A percentile compares a stretch with the other conserved stretches of the same genome.
phyloP scores from a whole-genome alignment of 2,797 vertebrate genomes.

The Sorex maritimensis region DNA sequence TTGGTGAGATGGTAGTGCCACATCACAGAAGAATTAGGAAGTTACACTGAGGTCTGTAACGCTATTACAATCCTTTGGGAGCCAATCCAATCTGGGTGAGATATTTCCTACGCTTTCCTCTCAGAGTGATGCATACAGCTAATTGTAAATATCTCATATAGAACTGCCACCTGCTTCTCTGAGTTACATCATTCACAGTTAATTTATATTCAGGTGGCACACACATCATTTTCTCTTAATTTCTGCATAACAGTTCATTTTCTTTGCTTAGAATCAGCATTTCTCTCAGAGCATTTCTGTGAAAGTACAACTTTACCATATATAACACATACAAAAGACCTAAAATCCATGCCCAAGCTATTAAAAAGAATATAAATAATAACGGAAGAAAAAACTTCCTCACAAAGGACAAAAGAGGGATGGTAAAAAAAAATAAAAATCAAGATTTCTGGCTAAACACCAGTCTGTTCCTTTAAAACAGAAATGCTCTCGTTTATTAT shows the following conservation, averaged over 20 bases:
- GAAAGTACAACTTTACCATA: slow-evolving; percentile 60
- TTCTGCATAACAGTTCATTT: slow-evolving; percentile 83
- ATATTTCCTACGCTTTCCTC: slow-evolving; percentile 50
- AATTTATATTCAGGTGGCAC: slow-evolving; percentile 83
- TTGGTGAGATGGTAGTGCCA: slow-evolving; percentile 61
- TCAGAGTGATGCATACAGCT: slow-evolving; percentile 73
- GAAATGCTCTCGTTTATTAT: slow-evolving; percentile 32
- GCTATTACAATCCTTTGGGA: slow-evolving; percentile 58
- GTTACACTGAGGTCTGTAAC: slow-evolving; percentile 51
- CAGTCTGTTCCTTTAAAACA: slow-evolving; percentile 50
- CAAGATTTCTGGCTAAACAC: slow-evolving; percentile 41
- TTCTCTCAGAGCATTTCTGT: slow-evolving; percentile 66
- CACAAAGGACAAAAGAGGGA: not conserved
- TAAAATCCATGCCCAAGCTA: slow-evolving; percentile 7
- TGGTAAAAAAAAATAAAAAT: not conserved
- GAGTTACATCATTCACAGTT: slow-evolving; percentile 76
- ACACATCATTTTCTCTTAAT: slow-evolving; percentile 82
- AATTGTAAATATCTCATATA: slow-evolving; percentile 83
- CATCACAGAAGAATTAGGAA: slow-evolving; percentile 57
- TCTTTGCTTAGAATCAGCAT: slow-evolving; percentile 82
- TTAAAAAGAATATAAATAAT: slow-evolving; percentile 72
- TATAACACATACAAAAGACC: slow-evolving; percentile 48
- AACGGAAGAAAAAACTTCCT: slow-evolving; percentile 51
- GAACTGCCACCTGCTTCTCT: slow-evolving; percentile 82
- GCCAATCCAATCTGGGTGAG: slow-evolving; percentile 60